Evolutionary conservation across 2,888 invertebrate genomes (phyloP).

Genomic region (Caenorhabditis imperialis): DNA sequence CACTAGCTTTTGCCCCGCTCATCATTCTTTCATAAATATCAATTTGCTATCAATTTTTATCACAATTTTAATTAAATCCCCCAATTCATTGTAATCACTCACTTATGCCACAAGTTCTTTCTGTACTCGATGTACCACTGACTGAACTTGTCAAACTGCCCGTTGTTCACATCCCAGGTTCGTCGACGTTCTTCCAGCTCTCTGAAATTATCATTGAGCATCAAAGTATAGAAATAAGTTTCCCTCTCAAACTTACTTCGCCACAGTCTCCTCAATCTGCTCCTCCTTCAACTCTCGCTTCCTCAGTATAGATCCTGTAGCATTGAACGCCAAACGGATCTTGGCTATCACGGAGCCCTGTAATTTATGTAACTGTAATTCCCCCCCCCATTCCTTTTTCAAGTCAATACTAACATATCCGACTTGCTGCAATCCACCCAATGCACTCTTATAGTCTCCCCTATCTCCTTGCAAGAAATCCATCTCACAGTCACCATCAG

Average conservation of each 20-base stretch:
- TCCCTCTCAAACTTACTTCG: constrained; percentile 29
- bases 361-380: constrained; percentile 13
- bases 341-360: constrained; percentile 78
- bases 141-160: constrained; percentile 76
- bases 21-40: not conserved
- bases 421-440: constrained; percentile 75
- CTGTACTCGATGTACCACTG: constrained; percentile 77
- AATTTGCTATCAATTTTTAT: too few species aligned
- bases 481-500: constrained; percentile 77
- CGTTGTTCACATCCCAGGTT: constrained; percentile 77
- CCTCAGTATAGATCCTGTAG: constrained; percentile 69
- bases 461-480: constrained; percentile 75
- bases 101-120: constrained; percentile 77
- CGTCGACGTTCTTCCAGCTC: constrained; percentile 66
- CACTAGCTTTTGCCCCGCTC: too few species aligned
- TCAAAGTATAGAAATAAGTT: not conserved
- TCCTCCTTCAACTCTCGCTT: constrained; percentile 73
- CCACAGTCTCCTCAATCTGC: constrained; percentile 73
- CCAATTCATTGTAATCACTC: constrained; percentile 37
- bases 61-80: too few species aligned
- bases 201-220: too few species aligned
- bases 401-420: constrained; percentile 72
- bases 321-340: constrained; percentile 76
- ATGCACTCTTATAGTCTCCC: constrained; percentile 74
- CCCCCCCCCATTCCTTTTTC: too few species aligned